phyloP scores from a whole-genome alignment of 2,888 invertebrate species.

The Pyralis farinalis region DNA sequence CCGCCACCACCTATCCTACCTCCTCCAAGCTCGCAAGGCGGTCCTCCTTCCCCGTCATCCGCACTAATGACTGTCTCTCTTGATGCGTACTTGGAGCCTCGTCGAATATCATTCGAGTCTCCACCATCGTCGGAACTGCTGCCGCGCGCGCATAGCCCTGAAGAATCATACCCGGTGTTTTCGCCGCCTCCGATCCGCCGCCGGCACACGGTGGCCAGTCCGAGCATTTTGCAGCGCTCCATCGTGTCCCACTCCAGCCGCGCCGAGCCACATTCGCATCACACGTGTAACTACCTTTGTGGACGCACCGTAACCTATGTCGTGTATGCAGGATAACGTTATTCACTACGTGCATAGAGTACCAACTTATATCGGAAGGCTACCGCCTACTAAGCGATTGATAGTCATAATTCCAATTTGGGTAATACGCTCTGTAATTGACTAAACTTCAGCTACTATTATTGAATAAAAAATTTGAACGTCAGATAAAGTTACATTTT shows the following conservation, averaged over 20 bases:
- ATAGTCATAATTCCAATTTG: no score
- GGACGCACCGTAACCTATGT: slow-evolving; percentile 1
- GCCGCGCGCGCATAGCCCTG: slow-evolving; percentile 85
- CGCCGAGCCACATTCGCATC: slow-evolving; percentile 88
- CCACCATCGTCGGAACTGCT: slow-evolving; percentile 87
- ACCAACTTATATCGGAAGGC: no score
- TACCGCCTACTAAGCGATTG: no score
- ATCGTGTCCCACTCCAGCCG: slow-evolving; percentile 89
- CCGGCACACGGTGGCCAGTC: slow-evolving; percentile 79
- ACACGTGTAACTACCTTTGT: slow-evolving; percentile 88
- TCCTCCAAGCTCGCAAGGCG: slow-evolving; percentile 43
- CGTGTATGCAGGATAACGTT: slow-evolving; percentile 4
- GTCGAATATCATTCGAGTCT: slow-evolving; percentile 90
- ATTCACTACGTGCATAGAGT: slow-evolving; percentile 12
- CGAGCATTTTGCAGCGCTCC: slow-evolving; percentile 83
- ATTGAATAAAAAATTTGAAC: no score
- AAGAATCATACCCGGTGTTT: slow-evolving; percentile 92
- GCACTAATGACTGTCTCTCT: slow-evolving; percentile 92
- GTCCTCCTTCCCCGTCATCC: slow-evolving; percentile 90
- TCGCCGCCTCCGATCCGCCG: slow-evolving; percentile 90
- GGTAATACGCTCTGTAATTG: no score
- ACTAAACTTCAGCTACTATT: no score
- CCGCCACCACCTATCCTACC: slow-evolving; percentile 71
- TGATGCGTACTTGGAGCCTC: slow-evolving; percentile 92
- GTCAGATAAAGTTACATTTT: no score